These are phyloP conservation scores for Tiliacea aurago DNA, from an alignment of 2,888 invertebrate genomes.

Conservation along the genomic window DNA sequence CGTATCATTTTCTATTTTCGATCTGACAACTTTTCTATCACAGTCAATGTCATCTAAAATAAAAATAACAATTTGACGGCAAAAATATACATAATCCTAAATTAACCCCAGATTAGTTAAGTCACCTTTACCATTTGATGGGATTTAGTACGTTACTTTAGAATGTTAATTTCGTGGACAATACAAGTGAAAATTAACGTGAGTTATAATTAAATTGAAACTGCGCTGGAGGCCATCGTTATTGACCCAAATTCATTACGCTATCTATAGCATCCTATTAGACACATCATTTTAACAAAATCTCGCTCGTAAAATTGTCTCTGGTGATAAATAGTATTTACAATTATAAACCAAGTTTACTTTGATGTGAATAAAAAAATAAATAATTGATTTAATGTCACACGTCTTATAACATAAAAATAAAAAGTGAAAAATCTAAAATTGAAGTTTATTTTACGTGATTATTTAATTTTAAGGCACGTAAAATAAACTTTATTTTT, in stretches of 20 bases:
- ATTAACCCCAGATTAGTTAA: not conserved
- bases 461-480: too few relatives aligned
- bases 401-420: not conserved
- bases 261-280: constrained; percentile 72
- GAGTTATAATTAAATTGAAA: constrained; percentile 67
- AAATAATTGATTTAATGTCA: not conserved
- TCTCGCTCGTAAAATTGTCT: constrained; percentile 28
- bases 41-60: not conserved
- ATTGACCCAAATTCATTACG: constrained; percentile 78
- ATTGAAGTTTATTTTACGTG: too few relatives aligned
- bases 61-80: too few relatives aligned
- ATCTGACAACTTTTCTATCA: not conserved
- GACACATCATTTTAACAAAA: constrained; percentile 58
- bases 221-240: constrained; percentile 77
- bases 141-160: constrained; percentile 7
- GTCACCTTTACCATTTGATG: not conserved
- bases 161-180: constrained; percentile 50
- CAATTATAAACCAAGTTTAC: not conserved
- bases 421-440: too few relatives aligned
- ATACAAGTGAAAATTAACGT: constrained; percentile 60
- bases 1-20: not conserved
- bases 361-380: not conserved
- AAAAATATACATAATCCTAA: not conserved
- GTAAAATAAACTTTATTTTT: too few relatives aligned
- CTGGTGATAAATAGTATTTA: not conserved